phyloP scores from a whole-genome alignment of 2,888 invertebrate genomes.

The Sesia bembeciformis region DNA sequence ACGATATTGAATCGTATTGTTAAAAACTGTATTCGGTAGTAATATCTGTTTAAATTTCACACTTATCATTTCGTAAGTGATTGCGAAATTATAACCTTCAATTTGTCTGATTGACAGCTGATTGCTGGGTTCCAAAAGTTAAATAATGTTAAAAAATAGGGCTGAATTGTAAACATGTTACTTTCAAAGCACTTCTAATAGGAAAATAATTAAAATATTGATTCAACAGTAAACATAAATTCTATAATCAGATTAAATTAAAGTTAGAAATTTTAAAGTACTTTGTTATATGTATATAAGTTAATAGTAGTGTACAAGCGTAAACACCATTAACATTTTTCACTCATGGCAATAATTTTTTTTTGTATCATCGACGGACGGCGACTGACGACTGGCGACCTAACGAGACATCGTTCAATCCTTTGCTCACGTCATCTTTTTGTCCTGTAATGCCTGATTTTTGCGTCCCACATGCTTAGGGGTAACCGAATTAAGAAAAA shows the following conservation, averaged over 20 bases:
- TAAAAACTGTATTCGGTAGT: slow-evolving; percentile 20
- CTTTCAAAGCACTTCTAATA: too few relatives aligned
- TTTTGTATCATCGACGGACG: slow-evolving; percentile 48
- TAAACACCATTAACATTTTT: too few relatives aligned
- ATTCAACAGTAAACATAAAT: too few relatives aligned
- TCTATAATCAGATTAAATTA: too few relatives aligned
- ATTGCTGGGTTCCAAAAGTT: too few relatives aligned
- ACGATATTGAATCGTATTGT: slow-evolving; percentile 22
- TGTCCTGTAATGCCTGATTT: slow-evolving; percentile 61
- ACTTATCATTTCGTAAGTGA: slow-evolving; percentile 38
- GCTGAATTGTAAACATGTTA: too few relatives aligned
- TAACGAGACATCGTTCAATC: slow-evolving; percentile 44
- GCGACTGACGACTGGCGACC: slow-evolving; percentile 14
- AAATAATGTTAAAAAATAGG: too few relatives aligned
- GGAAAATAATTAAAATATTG: too few relatives aligned
- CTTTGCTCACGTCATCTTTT: slow-evolving; percentile 68
- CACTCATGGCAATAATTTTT: slow-evolving; percentile 7
- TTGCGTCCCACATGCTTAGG: slow-evolving; percentile 68
- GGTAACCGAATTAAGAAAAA: slow-evolving; percentile 63
- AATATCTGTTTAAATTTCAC: slow-evolving; percentile 36
- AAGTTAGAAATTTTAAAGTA: too few relatives aligned
- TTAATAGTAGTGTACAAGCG: too few relatives aligned
- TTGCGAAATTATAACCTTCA: slow-evolving; percentile 53
- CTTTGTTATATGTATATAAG: too few relatives aligned
- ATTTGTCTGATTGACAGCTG: slow-evolving; percentile 4